These are phyloP conservation scores for Falco concolor DNA, from an alignment of 2,797 vertebrate genomes.

Conservation along the genomic window DNA sequence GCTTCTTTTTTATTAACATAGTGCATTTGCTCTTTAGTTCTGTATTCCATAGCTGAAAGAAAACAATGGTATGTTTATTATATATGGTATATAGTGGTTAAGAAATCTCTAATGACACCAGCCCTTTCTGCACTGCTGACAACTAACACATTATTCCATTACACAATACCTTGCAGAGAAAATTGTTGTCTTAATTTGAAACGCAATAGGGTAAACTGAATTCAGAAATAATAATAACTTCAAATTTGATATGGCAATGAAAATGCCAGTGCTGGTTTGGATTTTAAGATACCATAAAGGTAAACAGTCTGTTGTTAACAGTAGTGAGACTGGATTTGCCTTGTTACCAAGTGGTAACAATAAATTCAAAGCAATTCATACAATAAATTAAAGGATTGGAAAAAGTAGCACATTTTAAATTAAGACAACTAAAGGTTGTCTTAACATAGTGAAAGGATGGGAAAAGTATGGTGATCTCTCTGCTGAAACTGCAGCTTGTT, in stretches of 20 bases:
- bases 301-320: background rate
- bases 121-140: background rate
- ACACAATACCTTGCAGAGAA: background rate
- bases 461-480: background rate
- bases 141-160: background rate
- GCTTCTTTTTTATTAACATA: background rate
- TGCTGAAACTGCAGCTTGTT: background rate
- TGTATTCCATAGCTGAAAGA: background rate
- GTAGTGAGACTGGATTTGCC: background rate
- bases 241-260: background rate
- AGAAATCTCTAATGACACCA: background rate
- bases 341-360: background rate
- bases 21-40: background rate
- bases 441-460: background rate
- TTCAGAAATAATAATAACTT: background rate
- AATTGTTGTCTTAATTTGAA: background rate
- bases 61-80: background rate
- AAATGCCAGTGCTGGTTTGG: background rate
- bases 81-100: background rate
- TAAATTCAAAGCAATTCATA: background rate
- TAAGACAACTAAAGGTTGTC: background rate
- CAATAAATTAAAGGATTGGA: background rate
- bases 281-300: background rate
- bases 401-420: background rate
- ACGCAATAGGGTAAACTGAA: background rate